These are phyloP conservation scores for Cantharis flavilabris DNA, from an alignment of 2,888 invertebrate species.

Conservation along the genomic window DNA sequence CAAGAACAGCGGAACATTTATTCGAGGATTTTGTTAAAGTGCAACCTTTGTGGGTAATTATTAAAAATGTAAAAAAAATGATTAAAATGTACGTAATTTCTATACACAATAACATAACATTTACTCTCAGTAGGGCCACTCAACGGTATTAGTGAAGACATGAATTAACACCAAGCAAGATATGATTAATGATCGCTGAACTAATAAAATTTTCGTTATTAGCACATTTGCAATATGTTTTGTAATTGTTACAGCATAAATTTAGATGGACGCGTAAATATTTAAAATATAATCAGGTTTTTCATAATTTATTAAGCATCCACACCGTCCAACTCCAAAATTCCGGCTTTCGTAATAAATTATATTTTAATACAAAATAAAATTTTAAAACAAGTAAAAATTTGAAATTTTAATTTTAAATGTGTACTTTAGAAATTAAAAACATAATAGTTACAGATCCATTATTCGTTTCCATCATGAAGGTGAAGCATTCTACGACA, in stretches of 20 bases:
- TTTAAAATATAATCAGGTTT: background rate
- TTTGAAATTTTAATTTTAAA: background rate
- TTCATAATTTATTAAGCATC: background rate
- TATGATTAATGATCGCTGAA: slow-evolving; percentile 47
- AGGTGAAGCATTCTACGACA: background rate
- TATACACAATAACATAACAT: slow-evolving; percentile 31
- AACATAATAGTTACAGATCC: background rate
- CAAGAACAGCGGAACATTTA: background rate
- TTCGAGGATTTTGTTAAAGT: background rate
- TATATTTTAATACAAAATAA: background rate
- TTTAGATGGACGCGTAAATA: background rate
- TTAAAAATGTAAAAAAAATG: background rate
- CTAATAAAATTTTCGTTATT: slow-evolving; percentile 39
- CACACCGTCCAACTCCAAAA: background rate
- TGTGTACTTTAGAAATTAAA: background rate
- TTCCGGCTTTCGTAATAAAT: background rate
- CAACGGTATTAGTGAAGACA: slow-evolving; percentile 41
- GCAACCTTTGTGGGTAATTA: background rate
- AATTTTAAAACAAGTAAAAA: background rate
- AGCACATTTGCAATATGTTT: slow-evolving; percentile 13
- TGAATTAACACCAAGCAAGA: slow-evolving; percentile 47
- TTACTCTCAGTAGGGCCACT: slow-evolving; percentile 40
- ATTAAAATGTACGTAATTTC: slow-evolving; percentile 10
- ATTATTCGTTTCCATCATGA: background rate
- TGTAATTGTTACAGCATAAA: slow-evolving; percentile 4